Evolutionary conservation across 2,888 invertebrate genomes (phyloP), one percentile per base, ranked within the genome.

Genomic region (Cartodere bifasciata): DNA sequence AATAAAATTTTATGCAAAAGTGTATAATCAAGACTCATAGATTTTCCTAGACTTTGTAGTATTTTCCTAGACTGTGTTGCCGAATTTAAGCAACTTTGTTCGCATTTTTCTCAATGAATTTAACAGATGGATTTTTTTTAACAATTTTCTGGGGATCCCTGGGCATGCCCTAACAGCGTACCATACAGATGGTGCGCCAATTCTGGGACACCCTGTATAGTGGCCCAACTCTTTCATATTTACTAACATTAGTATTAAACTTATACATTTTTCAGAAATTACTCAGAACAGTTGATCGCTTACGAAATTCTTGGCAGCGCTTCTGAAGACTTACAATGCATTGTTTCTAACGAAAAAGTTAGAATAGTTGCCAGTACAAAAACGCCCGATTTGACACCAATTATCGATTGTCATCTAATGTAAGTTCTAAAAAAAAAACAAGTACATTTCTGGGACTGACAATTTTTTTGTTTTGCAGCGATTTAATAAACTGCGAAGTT

Each of bases 251-350:
- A 5, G 11, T 11, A 7, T n/a, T 23, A 5, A 11, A 23, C 24
- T 7, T 7, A n/a, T n/a, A 14, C 15, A 31, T 32, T 35, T 45
- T 43, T 16, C 31, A 56, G 75, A 29, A 74, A 80, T 57, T 80
- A 77, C 55, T 58, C 63, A 11, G 90, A 88, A 63, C 70, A 76
- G 56, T 76, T 88, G 47, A 77, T 92, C 45, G 84, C 84, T 4
- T 83, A 83, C 58, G 87, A 90, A 54, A 69, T 73, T 44, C 62
- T 86, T 41, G 72, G 80, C 36, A 73, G 70, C 49, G 73, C 78
- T 36, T 68, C 77, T 29, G 84, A 83, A 57, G 87, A 88, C 61
- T 69, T 90, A 46, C 72, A 80, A 48, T 82, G 82, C 42, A 70
- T 88, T 41, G 75, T 87, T 25, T 82, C 85, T 22, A 80, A 75